Conservation (phyloP, 2,888 invertebrate genomes). For the Drosophila algonquin region DNA sequence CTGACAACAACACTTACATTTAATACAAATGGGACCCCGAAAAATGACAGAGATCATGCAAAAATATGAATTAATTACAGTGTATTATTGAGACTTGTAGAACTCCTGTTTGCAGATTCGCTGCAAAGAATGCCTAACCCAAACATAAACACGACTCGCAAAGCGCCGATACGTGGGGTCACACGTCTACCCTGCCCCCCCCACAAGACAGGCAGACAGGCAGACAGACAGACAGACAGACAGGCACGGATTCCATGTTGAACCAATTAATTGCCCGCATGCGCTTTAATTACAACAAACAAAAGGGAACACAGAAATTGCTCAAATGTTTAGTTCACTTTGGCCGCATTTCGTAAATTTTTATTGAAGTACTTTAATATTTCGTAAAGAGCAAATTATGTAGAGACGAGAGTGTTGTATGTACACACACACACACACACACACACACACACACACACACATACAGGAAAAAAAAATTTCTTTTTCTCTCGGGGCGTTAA, state of each 20-base stretch:
- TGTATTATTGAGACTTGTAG: neutral
- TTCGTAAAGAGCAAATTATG: conserved; percentile 56
- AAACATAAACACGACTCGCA: conserved; percentile 35
- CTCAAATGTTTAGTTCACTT: conserved; percentile 61
- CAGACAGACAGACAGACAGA: conserved; percentile 6
- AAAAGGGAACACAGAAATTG: conserved; percentile 31
- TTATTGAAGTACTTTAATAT: conserved; percentile 60
- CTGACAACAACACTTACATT: neutral
- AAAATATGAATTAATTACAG: neutral
- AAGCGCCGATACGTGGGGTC: neutral
- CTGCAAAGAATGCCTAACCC: conserved; percentile 23
- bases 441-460: conserved; percentile 9
- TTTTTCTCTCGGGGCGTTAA: conserved; percentile 47
- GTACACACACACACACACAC: conserved; percentile 1
- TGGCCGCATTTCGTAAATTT: conserved; percentile 65
- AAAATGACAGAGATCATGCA: neutral
- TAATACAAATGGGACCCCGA: neutral
- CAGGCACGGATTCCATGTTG: conserved; percentile 61
- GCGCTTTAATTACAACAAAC: conserved; percentile 69
- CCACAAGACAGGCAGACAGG: conserved; percentile 4
- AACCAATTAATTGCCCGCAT: conserved; percentile 72
- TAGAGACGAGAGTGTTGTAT: neutral
- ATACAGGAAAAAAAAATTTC: conserved; percentile 15
- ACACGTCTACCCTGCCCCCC: neutral
- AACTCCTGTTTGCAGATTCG: neutral